Base-by-base conservation (phyloP, 2,888 invertebrate genomes). In the Neria commutata region DNA sequence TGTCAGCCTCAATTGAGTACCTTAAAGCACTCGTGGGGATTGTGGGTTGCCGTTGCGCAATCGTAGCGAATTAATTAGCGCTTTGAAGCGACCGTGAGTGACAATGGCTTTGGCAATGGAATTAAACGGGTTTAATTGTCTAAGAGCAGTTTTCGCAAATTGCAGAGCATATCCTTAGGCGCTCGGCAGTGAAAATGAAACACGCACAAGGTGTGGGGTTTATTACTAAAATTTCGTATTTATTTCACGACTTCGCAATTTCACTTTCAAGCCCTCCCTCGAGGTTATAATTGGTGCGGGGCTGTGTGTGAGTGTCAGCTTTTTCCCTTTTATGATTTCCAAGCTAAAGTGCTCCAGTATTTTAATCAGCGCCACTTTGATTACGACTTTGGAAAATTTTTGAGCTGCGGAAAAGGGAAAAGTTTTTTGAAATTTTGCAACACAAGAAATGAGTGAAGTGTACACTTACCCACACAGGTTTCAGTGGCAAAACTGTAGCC, bases 401-500 rank as follows among this genome's bases (percentile, higher is more conserved):
- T 77, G 75, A 34, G 75, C 81, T 80, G 49, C 11, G 61, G 59
- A 49, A 19, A 46, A 25, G 50, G 6, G 37, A 58, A 46, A 14
- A 29, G 25, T 49, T 37, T 45, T 14, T 14, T 40, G 8, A 29
- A 48, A 29, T 25, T 10, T 40, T 40, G 16, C 29, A 46, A 37
- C 16, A 37, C 10, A 49, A 25, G 14, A 16, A 4, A 19, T 25
- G 4, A 14, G 3, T 33, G 14, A n/a, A 17, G 40, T 47, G 3
- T 45, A 3, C 14, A 63, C 72, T 64, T 67, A 81, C 83, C 83
- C 56, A 82, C 78, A 61, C 83, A 83, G 11, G 74, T 70, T 10
- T 79, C 72, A 4, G 81, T 79, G 0, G 82, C 83, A 29, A 81
- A 73, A 26, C 83, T 83, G 59, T 80, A 83, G 4, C 81, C 81